Base-by-base conservation (phyloP, 1,140 invertebrate genomes). In the Copidosoma floridanum region DNA sequence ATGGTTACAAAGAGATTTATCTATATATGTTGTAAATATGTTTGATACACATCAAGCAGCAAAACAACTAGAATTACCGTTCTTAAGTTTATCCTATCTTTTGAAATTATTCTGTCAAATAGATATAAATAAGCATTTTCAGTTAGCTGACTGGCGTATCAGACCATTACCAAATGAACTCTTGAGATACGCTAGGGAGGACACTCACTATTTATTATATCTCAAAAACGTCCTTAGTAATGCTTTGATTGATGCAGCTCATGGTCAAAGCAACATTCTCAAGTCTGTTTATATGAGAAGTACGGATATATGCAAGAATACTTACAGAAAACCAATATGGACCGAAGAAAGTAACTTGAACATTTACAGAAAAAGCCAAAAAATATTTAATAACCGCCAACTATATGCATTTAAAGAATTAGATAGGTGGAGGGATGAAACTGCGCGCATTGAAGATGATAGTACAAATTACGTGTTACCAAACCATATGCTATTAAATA, bases 1-100 rank as follows among this genome's bases (percentile, higher is more conserved):
- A 20, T 99, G 97, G 97, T 79, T 99, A 20, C 97, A 99, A 75
- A 84, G 93, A 44, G 97, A 99, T 82, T 88, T 99, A 55, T 92
- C 93, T 0, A 66, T 99, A 0, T 99, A 99, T 72, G 76, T 99
- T 16, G 95, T 99, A 0, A 97, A 98, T 69, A 89, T 99, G 87
- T 98, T 99, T 77, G 97, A 99, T 74, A 99, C 97, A 0, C 86
- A 94, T 74, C 87, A 92, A 70, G 96, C 95, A 0, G 88, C 94
- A 0, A 86, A 89, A 64, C 79, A 86, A 0, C 80, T 99, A 0
- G 82, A 85, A n/a, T 83, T 92, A 62, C 80, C 86, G 0, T 84
- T 86, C 27, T 81, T 89, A 3, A 94, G 92, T 18, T 81, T 99
- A 23, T 86, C 89, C 1, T 88, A 88, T 78, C 78, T 99, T 2